phyloP scores from a whole-genome alignment of 2,888 invertebrate species.

The Apamea epomidion region DNA sequence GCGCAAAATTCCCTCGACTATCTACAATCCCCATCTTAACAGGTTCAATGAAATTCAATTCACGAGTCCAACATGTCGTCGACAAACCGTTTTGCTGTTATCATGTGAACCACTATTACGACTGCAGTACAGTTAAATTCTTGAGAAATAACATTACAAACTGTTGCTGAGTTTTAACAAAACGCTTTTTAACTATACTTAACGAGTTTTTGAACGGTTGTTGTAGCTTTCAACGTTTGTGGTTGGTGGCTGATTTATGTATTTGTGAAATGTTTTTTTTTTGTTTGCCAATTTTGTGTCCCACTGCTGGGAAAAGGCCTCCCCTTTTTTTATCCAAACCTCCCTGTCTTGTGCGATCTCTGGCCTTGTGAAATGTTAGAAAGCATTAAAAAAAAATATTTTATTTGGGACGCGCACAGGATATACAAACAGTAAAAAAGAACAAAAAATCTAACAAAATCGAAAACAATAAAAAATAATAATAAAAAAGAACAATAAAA shows the following conservation, averaged over 20 bases:
- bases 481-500: too few species aligned
- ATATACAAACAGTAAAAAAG: background rate
- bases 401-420: background rate
- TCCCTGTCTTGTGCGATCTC: too few species aligned
- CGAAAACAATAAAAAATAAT: background rate
- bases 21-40: conserved; percentile 34
- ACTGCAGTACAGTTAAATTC: conserved; percentile 55
- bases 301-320: too few species aligned
- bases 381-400: background rate
- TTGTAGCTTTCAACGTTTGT: background rate
- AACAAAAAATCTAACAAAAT: too few species aligned
- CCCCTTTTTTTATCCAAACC: too few species aligned
- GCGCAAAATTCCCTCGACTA: background rate
- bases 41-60: conserved; percentile 52
- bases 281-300: too few species aligned
- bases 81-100: conserved; percentile 29
- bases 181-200: conserved; percentile 30
- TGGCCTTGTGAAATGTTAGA: background rate
- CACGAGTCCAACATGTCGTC: conserved; percentile 37
- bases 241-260: background rate
- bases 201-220: conserved; percentile 8
- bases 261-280: background rate
- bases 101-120: conserved; percentile 39
- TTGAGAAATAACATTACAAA: conserved; percentile 43
- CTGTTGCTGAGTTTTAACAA: conserved; percentile 33